phyloP scores from a whole-genome alignment of 2,113 vertebrate genomes.

The Dromas ardeola region DNA sequence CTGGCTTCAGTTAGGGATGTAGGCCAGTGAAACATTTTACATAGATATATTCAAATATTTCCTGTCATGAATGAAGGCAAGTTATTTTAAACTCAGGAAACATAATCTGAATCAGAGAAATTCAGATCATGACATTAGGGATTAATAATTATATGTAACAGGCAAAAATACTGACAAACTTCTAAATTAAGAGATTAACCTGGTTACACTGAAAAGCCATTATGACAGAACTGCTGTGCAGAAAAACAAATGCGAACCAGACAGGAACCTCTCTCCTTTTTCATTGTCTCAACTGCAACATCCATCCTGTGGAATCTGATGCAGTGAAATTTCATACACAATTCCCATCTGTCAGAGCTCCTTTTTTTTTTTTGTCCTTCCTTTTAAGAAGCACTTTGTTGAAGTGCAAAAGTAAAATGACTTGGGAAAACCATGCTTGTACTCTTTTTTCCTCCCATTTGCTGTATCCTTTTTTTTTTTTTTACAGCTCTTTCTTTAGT shows the following conservation, averaged over 20 bases:
- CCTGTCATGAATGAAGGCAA: not conserved
- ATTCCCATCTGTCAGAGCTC: rapidly evolving
- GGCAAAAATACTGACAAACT: not conserved
- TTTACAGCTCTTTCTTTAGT: not conserved
- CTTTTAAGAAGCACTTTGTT: not conserved
- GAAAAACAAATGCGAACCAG: not conserved
- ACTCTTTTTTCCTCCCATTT: not conserved
- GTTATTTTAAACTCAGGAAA: not conserved
- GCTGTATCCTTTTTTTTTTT: not conserved
- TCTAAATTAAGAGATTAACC: not conserved
- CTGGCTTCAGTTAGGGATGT: not conserved
- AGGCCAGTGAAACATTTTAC: not conserved
- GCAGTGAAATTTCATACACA: not conserved
- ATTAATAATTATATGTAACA: not conserved
- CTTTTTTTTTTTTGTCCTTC: not conserved
- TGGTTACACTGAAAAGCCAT: not conserved
- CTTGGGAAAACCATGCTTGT: not conserved
- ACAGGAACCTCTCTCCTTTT: not conserved
- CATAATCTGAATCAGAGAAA: not conserved
- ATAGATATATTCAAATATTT: not conserved
- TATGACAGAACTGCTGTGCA: not conserved
- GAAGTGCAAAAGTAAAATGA: not conserved
- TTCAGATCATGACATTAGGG: not conserved
- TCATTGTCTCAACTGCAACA: not conserved
- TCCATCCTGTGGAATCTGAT: not conserved